Evolutionary conservation across 2,797 vertebrate genomes (phyloP).

Genomic region (Syngnathus rostellatus): DNA sequence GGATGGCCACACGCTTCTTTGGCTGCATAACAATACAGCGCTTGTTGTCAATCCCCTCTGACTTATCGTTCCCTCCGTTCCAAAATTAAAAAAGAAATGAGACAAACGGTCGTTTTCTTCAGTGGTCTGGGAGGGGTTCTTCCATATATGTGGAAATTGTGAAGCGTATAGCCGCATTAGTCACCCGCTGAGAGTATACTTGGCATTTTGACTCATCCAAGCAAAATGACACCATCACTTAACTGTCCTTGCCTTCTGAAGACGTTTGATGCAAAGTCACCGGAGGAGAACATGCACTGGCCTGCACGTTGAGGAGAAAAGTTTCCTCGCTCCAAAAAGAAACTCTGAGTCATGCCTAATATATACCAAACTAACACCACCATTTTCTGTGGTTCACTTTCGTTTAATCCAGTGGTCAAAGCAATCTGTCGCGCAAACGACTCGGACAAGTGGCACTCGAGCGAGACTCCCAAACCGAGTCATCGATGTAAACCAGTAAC

Average conservation of each 20-base stretch:
- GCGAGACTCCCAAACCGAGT: conserved; percentile 3
- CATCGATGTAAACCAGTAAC: neutral
- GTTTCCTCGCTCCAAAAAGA: neutral
- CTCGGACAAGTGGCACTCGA: neutral
- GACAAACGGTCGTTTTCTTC: neutral
- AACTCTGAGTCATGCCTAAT: conserved; percentile 1
- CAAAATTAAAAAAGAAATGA: neutral
- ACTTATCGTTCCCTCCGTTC: neutral
- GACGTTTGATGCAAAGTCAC: neutral
- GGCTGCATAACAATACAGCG: neutral
- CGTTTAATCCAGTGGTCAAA: neutral
- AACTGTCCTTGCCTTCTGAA: neutral
- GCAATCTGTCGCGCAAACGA: neutral
- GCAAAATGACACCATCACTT: conserved; percentile 1
- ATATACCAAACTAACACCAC: neutral
- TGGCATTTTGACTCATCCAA: neutral
- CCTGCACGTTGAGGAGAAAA: neutral
- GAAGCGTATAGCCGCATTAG: conserved; percentile 20
- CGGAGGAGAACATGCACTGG: neutral
- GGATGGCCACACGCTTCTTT: neutral
- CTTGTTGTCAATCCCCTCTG: neutral
- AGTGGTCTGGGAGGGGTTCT: conserved; percentile 4
- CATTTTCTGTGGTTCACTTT: neutral
- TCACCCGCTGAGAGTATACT: conserved; percentile 1
- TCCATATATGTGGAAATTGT: conserved; percentile 38